Evolutionary conservation across 2,797 vertebrate species (phyloP).

Genomic region (Tragelaphus oryx): DNA sequence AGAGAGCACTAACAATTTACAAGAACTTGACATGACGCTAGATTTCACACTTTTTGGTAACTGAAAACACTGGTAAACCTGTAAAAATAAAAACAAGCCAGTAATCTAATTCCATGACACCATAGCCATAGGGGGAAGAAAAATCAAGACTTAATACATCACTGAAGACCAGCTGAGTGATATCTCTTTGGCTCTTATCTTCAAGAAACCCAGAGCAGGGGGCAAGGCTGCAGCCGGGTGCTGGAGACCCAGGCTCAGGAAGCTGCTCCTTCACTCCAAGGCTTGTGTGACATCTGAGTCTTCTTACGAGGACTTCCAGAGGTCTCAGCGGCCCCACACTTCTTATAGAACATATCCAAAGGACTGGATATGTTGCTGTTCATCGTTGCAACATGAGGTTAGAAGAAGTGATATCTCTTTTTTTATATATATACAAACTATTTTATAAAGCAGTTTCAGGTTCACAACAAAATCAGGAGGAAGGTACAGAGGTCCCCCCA

Average conservation of each 20-base stretch:
- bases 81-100: background rate
- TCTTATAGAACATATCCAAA: background rate
- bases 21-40: background rate
- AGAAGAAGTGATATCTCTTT: background rate
- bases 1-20: background rate
- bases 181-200: background rate
- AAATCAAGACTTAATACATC: background rate
- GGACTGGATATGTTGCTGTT: background rate
- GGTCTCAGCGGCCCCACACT: background rate
- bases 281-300: background rate
- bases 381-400: background rate
- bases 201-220: background rate
- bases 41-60: background rate
- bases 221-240: background rate
- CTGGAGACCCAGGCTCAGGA: background rate
- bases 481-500: background rate
- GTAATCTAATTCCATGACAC: background rate
- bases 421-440: background rate
- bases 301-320: background rate
- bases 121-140: background rate
- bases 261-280: background rate
- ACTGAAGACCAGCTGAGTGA: background rate
- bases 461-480: background rate
- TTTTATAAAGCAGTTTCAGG: background rate
- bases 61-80: background rate